Base-by-base conservation (phyloP, 2,888 invertebrate genomes). In the Eupithecia inturbata region DNA sequence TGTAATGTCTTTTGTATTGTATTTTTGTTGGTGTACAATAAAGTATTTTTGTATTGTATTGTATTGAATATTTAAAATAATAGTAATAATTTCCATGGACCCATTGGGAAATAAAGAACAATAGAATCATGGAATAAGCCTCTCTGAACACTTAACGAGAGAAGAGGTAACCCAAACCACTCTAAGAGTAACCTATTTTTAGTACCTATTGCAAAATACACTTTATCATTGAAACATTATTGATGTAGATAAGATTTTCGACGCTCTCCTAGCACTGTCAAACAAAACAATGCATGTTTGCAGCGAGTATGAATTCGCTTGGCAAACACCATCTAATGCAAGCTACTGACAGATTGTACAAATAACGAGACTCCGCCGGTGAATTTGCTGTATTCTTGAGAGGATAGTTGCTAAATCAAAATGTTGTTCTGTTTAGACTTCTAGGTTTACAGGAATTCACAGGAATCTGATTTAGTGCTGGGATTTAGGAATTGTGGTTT, bases 311-410 rank as follows among this genome's bases (percentile, higher is more conserved):
- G 63, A 28, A 36, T 36, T 36, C 64, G 28, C 63, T 68, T 16
- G 57, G 26, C 74, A 68, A 74, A 74, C 64, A 71, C 53, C 67
- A 70, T 74, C 67, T 74, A 63, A 74, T 64, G 57, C 74, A 74
- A 68, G 39, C 39, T 64, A 68, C 67, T 70, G 63, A 67, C 70
- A 67, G 67, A 67, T 49, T 68, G 16, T 62, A 63, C 26, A 72
- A 28, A 64, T 31, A 70, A 28, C 60, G 14, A 22, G 36, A 60
- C 39, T 14, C 36, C 31, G 49, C 7, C n/a, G 36, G 16, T 19
- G 12, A 64, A 36, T 64, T 64, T 64, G 36, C 33, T 63, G 10
- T 60, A 28, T 28, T 60, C 28, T 62, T 62, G 62, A 19, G 19
- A 62, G 19, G 19, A 31, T 31, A 53, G 14, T 62, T 62, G 62